Percentiles rank a stretch among this genome's conserved stretches.
phyloP scores from a whole-genome alignment of 2,797 vertebrate species.

The Pyrocephalus nanus region DNA sequence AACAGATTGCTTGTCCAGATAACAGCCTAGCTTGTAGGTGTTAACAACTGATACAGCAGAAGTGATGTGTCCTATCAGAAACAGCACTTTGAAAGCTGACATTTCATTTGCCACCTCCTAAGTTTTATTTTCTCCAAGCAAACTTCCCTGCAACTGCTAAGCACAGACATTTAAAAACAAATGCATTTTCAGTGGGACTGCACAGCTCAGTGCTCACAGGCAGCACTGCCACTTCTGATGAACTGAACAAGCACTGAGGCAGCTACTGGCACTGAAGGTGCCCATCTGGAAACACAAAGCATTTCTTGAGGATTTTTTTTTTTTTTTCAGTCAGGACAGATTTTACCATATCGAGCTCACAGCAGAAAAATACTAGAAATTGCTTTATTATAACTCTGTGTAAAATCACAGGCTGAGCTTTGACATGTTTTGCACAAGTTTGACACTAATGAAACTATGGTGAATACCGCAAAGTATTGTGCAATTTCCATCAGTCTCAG shows the following conservation, averaged over 20 bases:
- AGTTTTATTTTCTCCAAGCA: not conserved
- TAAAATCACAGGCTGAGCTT: not conserved
- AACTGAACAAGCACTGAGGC: not conserved
- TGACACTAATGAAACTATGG: not conserved
- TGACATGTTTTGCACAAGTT: not conserved
- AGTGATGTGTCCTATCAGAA: not conserved
- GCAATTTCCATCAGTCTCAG: not conserved
- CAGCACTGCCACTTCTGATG: not conserved
- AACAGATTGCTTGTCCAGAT: not conserved
- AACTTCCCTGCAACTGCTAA: not conserved
- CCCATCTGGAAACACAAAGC: not conserved
- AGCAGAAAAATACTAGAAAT: not conserved
- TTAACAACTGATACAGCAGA: not conserved
- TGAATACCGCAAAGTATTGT: not conserved
- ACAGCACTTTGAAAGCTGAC: not conserved
- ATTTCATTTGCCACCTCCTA: not conserved
- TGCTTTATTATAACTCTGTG: not conserved
- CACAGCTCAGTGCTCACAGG: not conserved
- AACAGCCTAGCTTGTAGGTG: not conserved
- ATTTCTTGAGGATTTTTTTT: not conserved
- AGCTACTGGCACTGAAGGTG: not conserved
- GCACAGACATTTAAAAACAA: not conserved
- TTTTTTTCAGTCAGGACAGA: not conserved
- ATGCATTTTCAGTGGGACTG: not conserved
- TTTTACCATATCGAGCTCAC: not conserved